These are phyloP conservation scores for Myrmophylax atrothorax DNA, from an alignment of 2,113 vertebrate genomes.

Conservation along the genomic window DNA sequence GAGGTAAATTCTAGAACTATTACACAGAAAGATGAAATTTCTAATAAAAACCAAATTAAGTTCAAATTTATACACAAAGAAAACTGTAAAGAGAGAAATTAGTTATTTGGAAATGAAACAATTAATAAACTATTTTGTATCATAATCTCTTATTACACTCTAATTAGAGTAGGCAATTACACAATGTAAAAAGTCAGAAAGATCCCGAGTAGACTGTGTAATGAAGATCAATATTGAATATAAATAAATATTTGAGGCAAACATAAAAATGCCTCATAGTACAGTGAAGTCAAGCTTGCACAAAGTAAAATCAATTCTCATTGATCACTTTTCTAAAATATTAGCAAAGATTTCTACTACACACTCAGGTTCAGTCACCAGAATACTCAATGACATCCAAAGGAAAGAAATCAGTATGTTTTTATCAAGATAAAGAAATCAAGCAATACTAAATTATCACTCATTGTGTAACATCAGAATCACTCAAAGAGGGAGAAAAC, in stretches of 20 bases:
- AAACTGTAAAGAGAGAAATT: background rate
- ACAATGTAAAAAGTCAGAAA: background rate
- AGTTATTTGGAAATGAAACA: background rate
- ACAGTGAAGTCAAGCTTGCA: background rate
- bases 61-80: background rate
- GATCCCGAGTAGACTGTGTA: background rate
- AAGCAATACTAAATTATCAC: background rate
- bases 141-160: background rate
- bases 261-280: background rate
- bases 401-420: background rate
- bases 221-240: background rate
- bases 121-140: background rate
- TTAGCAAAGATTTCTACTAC: background rate
- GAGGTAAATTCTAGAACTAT: background rate
- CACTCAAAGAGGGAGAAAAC: background rate
- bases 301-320: background rate
- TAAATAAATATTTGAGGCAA: background rate
- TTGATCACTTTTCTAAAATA: background rate
- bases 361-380: background rate
- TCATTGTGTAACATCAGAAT: background rate
- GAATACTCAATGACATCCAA: background rate
- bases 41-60: background rate
- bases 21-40: background rate
- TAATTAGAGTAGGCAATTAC: conserved; percentile 1
- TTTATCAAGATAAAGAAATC: background rate